phyloP scores from a whole-genome alignment of 2,888 invertebrate genomes.

The Melikaiella ostensackeni region DNA sequence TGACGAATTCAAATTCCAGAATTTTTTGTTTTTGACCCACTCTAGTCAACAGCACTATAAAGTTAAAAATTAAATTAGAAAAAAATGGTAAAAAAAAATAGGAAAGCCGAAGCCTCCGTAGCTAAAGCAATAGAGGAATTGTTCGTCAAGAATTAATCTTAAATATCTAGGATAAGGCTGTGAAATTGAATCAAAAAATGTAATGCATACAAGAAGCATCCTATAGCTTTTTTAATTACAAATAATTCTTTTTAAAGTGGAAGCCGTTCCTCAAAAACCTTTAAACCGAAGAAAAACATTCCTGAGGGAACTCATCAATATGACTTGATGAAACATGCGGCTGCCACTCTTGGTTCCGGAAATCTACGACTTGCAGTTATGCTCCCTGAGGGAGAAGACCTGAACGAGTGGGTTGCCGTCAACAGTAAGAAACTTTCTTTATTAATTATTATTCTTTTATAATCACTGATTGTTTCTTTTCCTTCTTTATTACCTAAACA shows the following conservation, averaged over 20 bases:
- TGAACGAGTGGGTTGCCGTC: slow-evolving; percentile 99
- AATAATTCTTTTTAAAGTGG: slow-evolving; percentile 80
- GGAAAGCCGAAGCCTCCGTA: no score
- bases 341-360: slow-evolving; percentile 97
- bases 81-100: no score
- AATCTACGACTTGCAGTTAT: slow-evolving; percentile 97
- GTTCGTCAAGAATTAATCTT: no score
- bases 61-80: no score
- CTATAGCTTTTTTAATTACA: not conserved
- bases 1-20: no score
- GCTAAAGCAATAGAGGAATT: no score
- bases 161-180: no score
- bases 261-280: slow-evolving; percentile 96
- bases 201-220: not conserved
- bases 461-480: not conserved
- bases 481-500: not conserved
- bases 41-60: no score
- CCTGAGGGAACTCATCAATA: slow-evolving; percentile 99
- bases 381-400: slow-evolving; percentile 98
- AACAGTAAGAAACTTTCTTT: slow-evolving; percentile 88
- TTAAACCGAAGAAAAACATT: slow-evolving; percentile 99
- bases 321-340: slow-evolving; percentile 99
- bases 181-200: not conserved
- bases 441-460: not conserved
- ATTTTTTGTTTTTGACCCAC: no score